Base-by-base conservation (phyloP, 2,797 vertebrate genomes). In the Hemibagrus guttatus region DNA sequence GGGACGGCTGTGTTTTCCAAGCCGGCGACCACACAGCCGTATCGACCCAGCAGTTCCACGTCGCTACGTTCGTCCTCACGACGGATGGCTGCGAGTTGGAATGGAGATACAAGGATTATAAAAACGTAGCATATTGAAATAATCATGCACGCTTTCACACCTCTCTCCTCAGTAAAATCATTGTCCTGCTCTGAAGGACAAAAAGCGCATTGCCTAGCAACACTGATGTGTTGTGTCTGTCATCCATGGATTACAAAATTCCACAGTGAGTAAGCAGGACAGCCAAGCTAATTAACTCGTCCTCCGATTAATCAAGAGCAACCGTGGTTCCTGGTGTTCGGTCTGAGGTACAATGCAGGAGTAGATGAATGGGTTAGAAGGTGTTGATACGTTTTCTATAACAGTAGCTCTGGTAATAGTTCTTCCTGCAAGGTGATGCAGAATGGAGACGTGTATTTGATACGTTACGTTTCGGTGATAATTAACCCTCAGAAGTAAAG, bases 401-500 rank as follows among this genome's bases (percentile, higher is more conserved):
- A 16, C 46, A 17, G 49, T 7, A 17, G 52, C 8, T 56, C 75
- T 0, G 49, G 11, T 16, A 56, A 9, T 42, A 14, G 52, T 35
- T 58, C 17, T 35, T 1, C 4, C 28, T 78, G n/a, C 28, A 56
- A 49, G 23, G 12, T 5, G 35, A 54, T 9, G 3, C 46, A 52
- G 72, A 9, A n/a, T 19, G 52, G n/a, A 54, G 31, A 59, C 0
- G 6, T 6, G 8, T 6, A 12, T 58, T 19, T 76, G 19, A 58
- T 54, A 58, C 39, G 39, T 80, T 3, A 16, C 35, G 39, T 80
- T 3, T 9, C 35, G 5, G 35, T 0, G 56, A 8, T 26, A 7
- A 61, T 71, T 21, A 78, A 19, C n/a, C 64, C 82, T 52, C 26
- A 59, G 54, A 83, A 59, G 69, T 68, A 52, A 74, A 82, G 52